These are phyloP conservation scores for Drosophila nannoptera DNA, from an alignment of 1,140 invertebrate species.

Conservation along the genomic window DNA sequence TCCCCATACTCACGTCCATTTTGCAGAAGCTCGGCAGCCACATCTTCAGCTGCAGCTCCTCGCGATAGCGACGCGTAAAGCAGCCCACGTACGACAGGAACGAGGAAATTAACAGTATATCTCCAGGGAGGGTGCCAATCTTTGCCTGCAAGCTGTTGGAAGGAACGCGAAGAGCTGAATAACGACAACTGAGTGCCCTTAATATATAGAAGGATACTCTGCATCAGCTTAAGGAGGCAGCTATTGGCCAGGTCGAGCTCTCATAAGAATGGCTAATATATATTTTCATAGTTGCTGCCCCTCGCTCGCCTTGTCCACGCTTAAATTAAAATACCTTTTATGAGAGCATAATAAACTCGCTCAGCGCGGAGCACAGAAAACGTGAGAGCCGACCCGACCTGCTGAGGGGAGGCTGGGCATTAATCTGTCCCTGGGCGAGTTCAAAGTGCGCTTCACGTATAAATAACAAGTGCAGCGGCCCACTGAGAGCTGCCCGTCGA, in stretches of 20 bases:
- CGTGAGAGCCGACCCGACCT: constrained; percentile 3
- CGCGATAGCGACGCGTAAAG: constrained; percentile 92
- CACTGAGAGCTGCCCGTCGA: constrained; percentile 15
- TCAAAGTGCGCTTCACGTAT: constrained; percentile 33
- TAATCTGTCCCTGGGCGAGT: constrained; percentile 23
- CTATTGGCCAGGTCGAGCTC: no score
- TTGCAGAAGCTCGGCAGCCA: constrained; percentile 82
- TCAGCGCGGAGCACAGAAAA: neutral
- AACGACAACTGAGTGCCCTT: neutral
- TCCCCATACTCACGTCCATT: constrained; percentile 79
- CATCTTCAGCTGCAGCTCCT: constrained; percentile 88
- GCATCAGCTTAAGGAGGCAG: no score
- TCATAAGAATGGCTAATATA: neutral
- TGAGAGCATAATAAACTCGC: neutral
- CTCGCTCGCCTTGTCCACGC: neutral
- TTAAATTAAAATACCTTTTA: neutral
- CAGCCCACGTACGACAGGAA: constrained; percentile 98
- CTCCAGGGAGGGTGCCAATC: constrained; percentile 91
- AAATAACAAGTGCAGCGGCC: constrained; percentile 38
- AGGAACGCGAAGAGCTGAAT: constrained; percentile 9
- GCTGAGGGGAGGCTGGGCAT: neutral
- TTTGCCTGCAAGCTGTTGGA: constrained; percentile 80
- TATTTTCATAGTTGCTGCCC: neutral
- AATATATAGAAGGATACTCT: neutral
- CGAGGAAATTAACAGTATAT: constrained; percentile 93